A percentile compares a stretch with the other conserved stretches of the same genome.
phyloP scores from a whole-genome alignment of 2,888 invertebrate genomes.

The Torymus aiolomorphi region DNA sequence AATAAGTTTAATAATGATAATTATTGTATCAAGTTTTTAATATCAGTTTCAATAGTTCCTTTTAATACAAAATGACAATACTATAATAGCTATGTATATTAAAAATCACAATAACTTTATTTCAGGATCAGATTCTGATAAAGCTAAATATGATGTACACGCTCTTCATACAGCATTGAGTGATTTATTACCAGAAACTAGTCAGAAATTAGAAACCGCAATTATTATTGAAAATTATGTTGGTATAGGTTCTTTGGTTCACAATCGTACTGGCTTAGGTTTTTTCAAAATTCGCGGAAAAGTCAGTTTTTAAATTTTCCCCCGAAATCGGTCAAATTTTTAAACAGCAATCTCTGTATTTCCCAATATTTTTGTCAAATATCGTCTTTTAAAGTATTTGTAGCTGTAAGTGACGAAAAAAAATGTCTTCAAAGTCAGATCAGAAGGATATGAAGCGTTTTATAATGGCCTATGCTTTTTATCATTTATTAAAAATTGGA shows the following conservation, averaged over 20 bases:
- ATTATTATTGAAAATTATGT: slow-evolving; percentile 89
- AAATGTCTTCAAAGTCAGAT: slow-evolving; percentile 30
- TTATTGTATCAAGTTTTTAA: no score
- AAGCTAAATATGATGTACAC: slow-evolving; percentile 68
- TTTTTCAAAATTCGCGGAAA: slow-evolving; percentile 92
- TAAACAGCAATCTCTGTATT: slow-evolving; percentile 24
- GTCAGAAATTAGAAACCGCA: slow-evolving; percentile 81
- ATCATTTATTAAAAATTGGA: slow-evolving; percentile 52
- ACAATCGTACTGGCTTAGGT: slow-evolving; percentile 89
- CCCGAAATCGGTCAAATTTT: neutral
- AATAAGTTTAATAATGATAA: no score
- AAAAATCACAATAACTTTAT: slow-evolving; percentile 38
- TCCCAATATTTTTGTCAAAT: slow-evolving; percentile 37
- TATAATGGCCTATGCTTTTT: slow-evolving; percentile 50
- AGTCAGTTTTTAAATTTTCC: slow-evolving; percentile 80
- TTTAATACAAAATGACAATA: no score
- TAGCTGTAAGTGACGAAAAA: slow-evolving; percentile 21
- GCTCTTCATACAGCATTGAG: slow-evolving; percentile 66
- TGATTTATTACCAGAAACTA: slow-evolving; percentile 72
- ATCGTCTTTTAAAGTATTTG: slow-evolving; percentile 41
- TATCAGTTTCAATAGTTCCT: no score
- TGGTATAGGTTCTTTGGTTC: slow-evolving; percentile 86
- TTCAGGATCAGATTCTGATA: slow-evolving; percentile 66
- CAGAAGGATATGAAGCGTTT: slow-evolving; percentile 39
- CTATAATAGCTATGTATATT: neutral